These are phyloP conservation scores for Macquaria australasica DNA, from an alignment of 2,113 vertebrate genomes.

Conservation along the genomic window DNA sequence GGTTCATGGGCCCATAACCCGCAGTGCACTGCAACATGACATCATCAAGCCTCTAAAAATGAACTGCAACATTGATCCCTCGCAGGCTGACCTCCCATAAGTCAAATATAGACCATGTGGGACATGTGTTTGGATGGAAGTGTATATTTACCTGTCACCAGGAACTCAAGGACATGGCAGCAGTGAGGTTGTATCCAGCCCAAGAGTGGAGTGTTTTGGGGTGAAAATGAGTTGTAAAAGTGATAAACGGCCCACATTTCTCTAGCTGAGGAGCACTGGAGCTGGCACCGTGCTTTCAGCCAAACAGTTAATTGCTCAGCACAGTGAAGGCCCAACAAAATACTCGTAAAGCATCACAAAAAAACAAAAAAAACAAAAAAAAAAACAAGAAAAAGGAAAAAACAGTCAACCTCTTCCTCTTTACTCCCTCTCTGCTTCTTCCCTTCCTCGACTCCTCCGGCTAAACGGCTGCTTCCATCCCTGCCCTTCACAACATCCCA, in stretches of 20 bases:
- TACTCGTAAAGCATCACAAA: conserved; percentile 75
- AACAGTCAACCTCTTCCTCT: conserved; percentile 37
- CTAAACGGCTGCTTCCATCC: conserved; percentile 66
- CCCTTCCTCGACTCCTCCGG: conserved; percentile 32
- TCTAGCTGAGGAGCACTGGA: conserved; percentile 57
- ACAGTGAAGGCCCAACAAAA: conserved; percentile 80
- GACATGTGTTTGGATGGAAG: conserved; percentile 76
- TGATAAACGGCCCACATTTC: conserved; percentile 73
- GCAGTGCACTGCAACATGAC: conserved; percentile 61
- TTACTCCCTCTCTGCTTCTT: conserved; percentile 19
- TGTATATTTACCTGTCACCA: conserved; percentile 81
- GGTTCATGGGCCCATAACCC: conserved; percentile 60
- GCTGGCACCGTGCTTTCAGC: conserved; percentile 79
- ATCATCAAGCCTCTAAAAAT: conserved; percentile 77
- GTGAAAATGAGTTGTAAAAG: conserved; percentile 81
- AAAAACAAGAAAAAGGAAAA: not conserved
- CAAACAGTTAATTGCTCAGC: conserved; percentile 83
- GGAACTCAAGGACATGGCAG: conserved; percentile 74
- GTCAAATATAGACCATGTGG: conserved; percentile 67
- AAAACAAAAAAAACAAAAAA: no score
- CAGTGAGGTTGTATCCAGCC: conserved; percentile 59
- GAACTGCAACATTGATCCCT: conserved; percentile 75
- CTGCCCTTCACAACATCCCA: conserved; percentile 71
- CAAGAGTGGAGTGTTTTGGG: conserved; percentile 64
- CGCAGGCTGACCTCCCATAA: conserved; percentile 71